Conservation (phyloP, 2,888 invertebrate species). For the Dorcus hopei region DNA sequence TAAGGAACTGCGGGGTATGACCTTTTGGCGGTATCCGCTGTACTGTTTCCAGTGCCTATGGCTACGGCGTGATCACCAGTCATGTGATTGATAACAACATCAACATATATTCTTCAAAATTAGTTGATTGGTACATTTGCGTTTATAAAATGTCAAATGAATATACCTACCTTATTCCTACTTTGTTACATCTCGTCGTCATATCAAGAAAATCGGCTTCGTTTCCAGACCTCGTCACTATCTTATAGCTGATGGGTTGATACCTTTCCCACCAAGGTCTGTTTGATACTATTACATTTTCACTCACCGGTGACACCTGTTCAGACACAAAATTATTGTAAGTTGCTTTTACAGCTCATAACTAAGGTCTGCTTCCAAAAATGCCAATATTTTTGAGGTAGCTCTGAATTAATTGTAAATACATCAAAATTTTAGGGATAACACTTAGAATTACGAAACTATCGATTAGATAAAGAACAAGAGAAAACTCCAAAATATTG, state of each 20-base stretch:
- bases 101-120: slow-evolving; percentile 70
- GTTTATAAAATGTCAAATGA: background rate
- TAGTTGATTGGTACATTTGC: background rate
- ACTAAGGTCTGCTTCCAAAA: no score
- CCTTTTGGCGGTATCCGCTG: slow-evolving; percentile 49
- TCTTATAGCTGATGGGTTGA: slow-evolving; percentile 78
- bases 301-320: slow-evolving; percentile 72
- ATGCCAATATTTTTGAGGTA: no score
- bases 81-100: slow-evolving; percentile 89
- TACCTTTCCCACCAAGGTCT: slow-evolving; percentile 89
- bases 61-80: slow-evolving; percentile 51
- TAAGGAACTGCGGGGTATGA: slow-evolving; percentile 63
- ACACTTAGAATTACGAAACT: no score
- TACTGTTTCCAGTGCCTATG: slow-evolving; percentile 60
- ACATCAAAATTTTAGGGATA: no score
- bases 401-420: no score
- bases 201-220: slow-evolving; percentile 70
- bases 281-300: slow-evolving; percentile 57
- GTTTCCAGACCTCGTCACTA: slow-evolving; percentile 74
- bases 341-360: no score
- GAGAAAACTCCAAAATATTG: no score
- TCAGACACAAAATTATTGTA: background rate
- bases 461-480: no score
- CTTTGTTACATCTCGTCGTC: slow-evolving; percentile 76
- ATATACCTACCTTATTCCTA: slow-evolving; percentile 66